Base-by-base conservation (phyloP, 1,140 invertebrate species). In the Hylaeus volcanicus region DNA sequence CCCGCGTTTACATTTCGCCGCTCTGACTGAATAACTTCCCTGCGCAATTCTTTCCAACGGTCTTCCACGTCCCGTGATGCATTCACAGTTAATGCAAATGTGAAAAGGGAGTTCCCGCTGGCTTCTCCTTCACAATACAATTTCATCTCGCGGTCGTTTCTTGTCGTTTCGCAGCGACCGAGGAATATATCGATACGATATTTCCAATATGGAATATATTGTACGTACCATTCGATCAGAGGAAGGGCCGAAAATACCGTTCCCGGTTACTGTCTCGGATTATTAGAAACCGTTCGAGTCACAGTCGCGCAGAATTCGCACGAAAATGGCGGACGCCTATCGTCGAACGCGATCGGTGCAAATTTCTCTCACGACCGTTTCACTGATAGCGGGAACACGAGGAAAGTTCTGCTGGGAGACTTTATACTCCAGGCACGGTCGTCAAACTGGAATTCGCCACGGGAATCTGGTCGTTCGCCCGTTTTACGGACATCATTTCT, bases 11-110 rank as follows among this genome's bases (percentile, higher is more conserved):
- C 71, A 65, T 78, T 82, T 71, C 79, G 55, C n/a, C 58, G 56
- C 37, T 78, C 53, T 56, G 61, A 77, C 58, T 69, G 79, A 84
- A 84, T 81, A 81, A 85, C 65, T 82, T 74, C 77, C 37, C 71
- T 74, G 1, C 53, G 11, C 48, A 51, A 82, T 86, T 85, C 83
- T 78, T 86, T 73, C 15, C 45, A 65, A 60, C 68, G 43, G 74
- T 71, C 63, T 74, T 78, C 72, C 65, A 48, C 74, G 56, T 60
- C 45, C 65, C 64, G 79, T 72, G 80, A 82, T 82, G 81, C 79
- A 82, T 77, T 86, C 66, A 76, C 66, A 51, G 79, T 68, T 82
- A 85, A 86, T 85, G 83, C 81, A 85, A 86, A 86, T 85, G 79
- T 74, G 43, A 77, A 78, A 70, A 69, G 48, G 74, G 53, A 41